Conservation (phyloP, 2,797 vertebrate genomes). For the Cossypha caffra region DNA sequence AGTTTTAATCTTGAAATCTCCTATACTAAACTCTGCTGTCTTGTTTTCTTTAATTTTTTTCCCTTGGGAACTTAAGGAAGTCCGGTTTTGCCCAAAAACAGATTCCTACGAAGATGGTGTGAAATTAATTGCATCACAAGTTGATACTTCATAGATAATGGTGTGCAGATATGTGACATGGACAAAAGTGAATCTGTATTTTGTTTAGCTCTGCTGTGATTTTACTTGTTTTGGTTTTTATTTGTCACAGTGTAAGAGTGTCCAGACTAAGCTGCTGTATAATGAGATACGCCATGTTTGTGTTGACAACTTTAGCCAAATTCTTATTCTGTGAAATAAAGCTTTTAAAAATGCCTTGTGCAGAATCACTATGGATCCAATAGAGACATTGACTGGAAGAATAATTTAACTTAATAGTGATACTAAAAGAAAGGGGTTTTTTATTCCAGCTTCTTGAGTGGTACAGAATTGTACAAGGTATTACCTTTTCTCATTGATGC, state of each 20-base stretch:
- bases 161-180: neutral
- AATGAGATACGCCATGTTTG: neutral
- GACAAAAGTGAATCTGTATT: neutral
- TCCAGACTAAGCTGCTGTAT: neutral
- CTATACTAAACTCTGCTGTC: neutral
- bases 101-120: neutral
- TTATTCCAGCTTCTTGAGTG: neutral
- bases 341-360: neutral
- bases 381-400: neutral
- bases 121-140: neutral
- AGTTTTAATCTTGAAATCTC: neutral
- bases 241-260: neutral
- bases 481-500: neutral
- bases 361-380: neutral
- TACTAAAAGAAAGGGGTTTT: neutral
- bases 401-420: neutral
- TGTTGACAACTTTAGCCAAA: neutral
- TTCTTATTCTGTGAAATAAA: neutral
- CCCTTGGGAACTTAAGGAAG: neutral
- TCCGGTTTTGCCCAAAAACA: neutral
- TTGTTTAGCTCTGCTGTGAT: neutral
- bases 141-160: neutral
- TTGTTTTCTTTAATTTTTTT: neutral
- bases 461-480: neutral
- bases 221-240: neutral